Conservation (phyloP, 1,140 invertebrate genomes). For the Diabrotica virgifera region DNA sequence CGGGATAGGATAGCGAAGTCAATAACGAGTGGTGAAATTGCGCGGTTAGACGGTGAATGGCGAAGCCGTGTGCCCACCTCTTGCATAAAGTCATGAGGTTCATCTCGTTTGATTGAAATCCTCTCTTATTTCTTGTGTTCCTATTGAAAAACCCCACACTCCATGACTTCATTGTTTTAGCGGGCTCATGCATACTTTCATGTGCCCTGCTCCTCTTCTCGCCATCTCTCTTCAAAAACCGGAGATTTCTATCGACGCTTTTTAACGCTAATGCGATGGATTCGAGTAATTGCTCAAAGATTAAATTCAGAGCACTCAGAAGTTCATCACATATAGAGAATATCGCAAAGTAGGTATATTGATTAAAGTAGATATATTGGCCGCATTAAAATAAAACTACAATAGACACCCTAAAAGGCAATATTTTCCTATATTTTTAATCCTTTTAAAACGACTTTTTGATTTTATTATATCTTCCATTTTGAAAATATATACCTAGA, state of each 20-base stretch:
- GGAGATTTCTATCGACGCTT: slow-evolving; percentile 25
- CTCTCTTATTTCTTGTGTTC: slow-evolving; percentile 46
- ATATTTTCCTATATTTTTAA: no score
- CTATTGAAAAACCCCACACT: slow-evolving; percentile 46
- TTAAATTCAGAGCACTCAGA: no score
- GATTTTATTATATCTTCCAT: no score
- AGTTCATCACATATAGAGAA: no score
- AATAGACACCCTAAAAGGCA: no score
- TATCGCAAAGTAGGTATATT: no score
- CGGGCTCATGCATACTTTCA: slow-evolving; percentile 45
- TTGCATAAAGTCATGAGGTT: slow-evolving; percentile 49
- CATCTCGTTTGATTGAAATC: slow-evolving; percentile 49
- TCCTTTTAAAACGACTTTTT: no score
- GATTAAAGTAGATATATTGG: no score
- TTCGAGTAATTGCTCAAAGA: background rate
- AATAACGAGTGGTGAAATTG: slow-evolving; percentile 31
- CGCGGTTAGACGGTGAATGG: slow-evolving; percentile 3
- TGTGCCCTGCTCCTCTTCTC: slow-evolving; percentile 26
- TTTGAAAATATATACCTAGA: no score
- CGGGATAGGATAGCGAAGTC: slow-evolving; percentile 22
- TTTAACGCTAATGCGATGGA: slow-evolving; percentile 15
- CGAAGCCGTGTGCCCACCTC: slow-evolving; percentile 36
- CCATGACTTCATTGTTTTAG: slow-evolving; percentile 43
- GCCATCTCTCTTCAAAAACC: slow-evolving; percentile 22
- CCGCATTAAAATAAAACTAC: no score